phyloP scores from a whole-genome alignment of 2,797 vertebrate species.

The Lepilemur ruficaudatus region DNA sequence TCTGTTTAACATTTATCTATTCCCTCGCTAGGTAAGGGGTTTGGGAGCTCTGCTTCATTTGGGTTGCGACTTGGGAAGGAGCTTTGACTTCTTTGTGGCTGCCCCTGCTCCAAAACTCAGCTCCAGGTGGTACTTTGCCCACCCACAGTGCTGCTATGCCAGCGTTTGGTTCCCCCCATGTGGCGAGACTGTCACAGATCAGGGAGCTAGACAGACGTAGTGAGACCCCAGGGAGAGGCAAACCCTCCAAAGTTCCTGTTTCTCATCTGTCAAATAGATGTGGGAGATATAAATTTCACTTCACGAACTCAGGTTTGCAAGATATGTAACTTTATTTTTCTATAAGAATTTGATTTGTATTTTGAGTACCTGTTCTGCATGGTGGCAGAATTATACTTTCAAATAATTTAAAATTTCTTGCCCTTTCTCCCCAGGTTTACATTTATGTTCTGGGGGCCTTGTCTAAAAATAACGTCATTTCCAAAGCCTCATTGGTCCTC shows the following conservation, averaged over 20 bases:
- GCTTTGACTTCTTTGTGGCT: background rate
- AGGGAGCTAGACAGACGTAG: background rate
- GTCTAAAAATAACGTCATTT: background rate
- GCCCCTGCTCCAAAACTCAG: background rate
- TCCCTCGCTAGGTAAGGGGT: background rate
- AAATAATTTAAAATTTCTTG: background rate
- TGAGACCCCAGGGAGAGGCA: background rate
- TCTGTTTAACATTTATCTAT: background rate
- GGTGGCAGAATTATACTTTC: background rate
- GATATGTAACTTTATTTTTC: background rate
- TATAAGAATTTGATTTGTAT: background rate
- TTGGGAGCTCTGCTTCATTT: background rate
- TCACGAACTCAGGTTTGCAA: background rate
- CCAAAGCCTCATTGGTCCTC: background rate
- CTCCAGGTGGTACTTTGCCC: background rate
- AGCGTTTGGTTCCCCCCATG: accelerated
- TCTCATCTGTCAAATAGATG: background rate
- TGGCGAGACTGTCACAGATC: background rate
- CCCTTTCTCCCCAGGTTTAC: background rate
- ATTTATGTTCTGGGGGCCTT: background rate
- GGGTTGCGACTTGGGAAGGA: background rate
- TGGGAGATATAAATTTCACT: background rate
- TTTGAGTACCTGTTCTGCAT: background rate
- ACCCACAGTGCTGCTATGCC: background rate
- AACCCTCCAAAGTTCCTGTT: background rate